Evolutionary conservation across 2,113 vertebrate species (phyloP), one percentile per base, ranked within the genome.

Genomic region (Melanerpes aurifrons): DNA sequence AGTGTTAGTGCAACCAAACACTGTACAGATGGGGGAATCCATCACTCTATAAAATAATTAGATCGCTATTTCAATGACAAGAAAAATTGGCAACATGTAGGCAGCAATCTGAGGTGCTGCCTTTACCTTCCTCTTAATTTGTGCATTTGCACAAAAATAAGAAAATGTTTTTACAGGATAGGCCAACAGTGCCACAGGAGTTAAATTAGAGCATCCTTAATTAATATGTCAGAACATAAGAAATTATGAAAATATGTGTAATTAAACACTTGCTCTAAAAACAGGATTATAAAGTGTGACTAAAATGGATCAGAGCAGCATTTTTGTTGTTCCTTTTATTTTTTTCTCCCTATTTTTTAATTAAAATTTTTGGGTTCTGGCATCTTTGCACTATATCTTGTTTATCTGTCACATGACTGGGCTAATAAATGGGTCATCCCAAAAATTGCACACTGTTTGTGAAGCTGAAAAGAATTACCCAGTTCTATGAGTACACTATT

Each of bases 151-250:
- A 97, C 89, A 95, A 94, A 97, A 97, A 95, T 4, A 93, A 73
- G 90, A 97, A 97, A 97, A 97, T 98, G 94, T 98, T 98, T 97
- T 96, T 97, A 97, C 97, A 97, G 79, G 71, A 64, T 93, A 94
- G 97, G 96, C 95, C 93, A 96, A 93, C 90, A 81, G 93, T 97
- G 93, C 88, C 84, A 92, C 47, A 13, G 89, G 80, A 96, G 95
- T 87, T 93, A 97, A 96, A 96, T 97, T 94, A 97, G 71, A 97
- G 82, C 92, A 73, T 97, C 97, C 93, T 97, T 98, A 98, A 98
- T 98, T 98, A 98, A 97, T 96, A 97, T 97, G 97, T 98, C 98
- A 98, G 96, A 94, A 94, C 74, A 92, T 83, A 92, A 97, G 96
- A 97, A 98, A 97, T 97, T 84, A 97, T 95, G 95, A 97, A 98